Evolutionary conservation across 2,888 invertebrate species (phyloP).

Genomic region (Caenorhabditis sp.): DNA sequence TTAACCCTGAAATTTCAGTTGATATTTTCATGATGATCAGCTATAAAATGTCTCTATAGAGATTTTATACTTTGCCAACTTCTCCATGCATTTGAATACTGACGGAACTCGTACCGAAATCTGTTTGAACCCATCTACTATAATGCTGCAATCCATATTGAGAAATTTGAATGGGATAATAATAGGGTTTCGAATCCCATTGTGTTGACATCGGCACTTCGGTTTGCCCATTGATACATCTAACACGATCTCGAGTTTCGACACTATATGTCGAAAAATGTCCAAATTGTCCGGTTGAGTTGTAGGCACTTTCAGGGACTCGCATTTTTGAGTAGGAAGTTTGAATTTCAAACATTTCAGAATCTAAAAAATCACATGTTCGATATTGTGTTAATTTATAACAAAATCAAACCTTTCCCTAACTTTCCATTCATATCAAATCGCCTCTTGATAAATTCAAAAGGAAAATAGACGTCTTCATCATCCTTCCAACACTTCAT

Average conservation of each 20-base stretch:
- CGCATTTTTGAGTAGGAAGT: slow-evolving; percentile 64
- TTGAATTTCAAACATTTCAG: slow-evolving; percentile 56
- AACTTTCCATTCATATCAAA: slow-evolving; percentile 60
- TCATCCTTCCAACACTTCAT: slow-evolving; percentile 54
- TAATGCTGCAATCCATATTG: slow-evolving; percentile 97
- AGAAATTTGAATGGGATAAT: slow-evolving; percentile 97
- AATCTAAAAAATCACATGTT: slow-evolving; percentile 21
- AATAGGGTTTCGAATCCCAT: slow-evolving; percentile 94
- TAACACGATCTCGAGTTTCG: slow-evolving; percentile 91
- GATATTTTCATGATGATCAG: too few relatives aligned
- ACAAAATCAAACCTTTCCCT: slow-evolving; percentile 37
- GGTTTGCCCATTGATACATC: slow-evolving; percentile 90
- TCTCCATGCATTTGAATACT: too few relatives aligned
- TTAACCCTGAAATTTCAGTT: too few relatives aligned
- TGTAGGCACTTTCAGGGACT: slow-evolving; percentile 76
- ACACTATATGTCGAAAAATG: slow-evolving; percentile 98
- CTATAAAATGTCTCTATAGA: too few relatives aligned
- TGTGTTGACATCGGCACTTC: slow-evolving; percentile 91
- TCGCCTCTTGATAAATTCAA: slow-evolving; percentile 57
- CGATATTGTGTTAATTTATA: not conserved
- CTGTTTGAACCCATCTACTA: slow-evolving; percentile 77
- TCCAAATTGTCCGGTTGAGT: slow-evolving; percentile 88
- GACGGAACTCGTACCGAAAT: too few relatives aligned
- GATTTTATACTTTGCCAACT: too few relatives aligned
- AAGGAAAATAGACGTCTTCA: slow-evolving; percentile 63